A percentile compares a stretch with the other conserved stretches of the same genome.
Conservation (phyloP, 2,888 invertebrate species). For the Parelbella ahira region DNA sequence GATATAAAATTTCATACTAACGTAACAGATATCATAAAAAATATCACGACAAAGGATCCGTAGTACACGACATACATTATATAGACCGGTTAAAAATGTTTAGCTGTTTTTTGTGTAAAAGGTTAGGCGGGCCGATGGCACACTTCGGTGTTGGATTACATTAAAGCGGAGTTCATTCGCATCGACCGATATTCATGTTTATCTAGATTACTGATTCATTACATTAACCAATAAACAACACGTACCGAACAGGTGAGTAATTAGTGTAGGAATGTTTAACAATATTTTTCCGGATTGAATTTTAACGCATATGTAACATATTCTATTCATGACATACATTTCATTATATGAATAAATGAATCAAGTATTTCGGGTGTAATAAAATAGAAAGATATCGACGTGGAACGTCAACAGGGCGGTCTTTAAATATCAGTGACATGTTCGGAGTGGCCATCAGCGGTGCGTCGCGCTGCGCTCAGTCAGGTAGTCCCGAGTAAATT, state of each 20-base stretch:
- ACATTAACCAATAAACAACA: slow-evolving; percentile 54
- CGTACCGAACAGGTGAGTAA: slow-evolving; percentile 33
- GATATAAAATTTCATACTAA: background rate
- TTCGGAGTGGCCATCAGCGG: slow-evolving; percentile 31
- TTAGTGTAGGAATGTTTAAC: slow-evolving; percentile 1
- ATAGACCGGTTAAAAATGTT: slow-evolving; percentile 45
- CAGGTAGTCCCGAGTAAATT: slow-evolving; percentile 58
- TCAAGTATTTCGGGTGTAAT: too few species aligned
- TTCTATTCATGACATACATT: too few species aligned
- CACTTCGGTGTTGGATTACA: slow-evolving; percentile 68
- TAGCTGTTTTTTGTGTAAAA: slow-evolving; percentile 57
- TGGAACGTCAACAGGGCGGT: slow-evolving; percentile 1
- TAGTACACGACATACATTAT: slow-evolving; percentile 28
- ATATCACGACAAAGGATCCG: slow-evolving; percentile 2
- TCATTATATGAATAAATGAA: too few species aligned
- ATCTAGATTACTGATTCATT: slow-evolving; percentile 71
- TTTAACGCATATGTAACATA: too few species aligned
- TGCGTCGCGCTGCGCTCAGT: slow-evolving; percentile 45
- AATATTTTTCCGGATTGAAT: too few species aligned
- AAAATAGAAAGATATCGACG: too few species aligned
- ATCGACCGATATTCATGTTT: slow-evolving; percentile 61
- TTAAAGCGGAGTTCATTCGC: slow-evolving; percentile 75
- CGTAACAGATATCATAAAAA: slow-evolving; percentile 18
- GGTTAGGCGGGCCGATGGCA: slow-evolving; percentile 72
- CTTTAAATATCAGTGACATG: slow-evolving; percentile 22